phyloP scores from a whole-genome alignment of 2,113 vertebrate species.

The Halcyon senegalensis region DNA sequence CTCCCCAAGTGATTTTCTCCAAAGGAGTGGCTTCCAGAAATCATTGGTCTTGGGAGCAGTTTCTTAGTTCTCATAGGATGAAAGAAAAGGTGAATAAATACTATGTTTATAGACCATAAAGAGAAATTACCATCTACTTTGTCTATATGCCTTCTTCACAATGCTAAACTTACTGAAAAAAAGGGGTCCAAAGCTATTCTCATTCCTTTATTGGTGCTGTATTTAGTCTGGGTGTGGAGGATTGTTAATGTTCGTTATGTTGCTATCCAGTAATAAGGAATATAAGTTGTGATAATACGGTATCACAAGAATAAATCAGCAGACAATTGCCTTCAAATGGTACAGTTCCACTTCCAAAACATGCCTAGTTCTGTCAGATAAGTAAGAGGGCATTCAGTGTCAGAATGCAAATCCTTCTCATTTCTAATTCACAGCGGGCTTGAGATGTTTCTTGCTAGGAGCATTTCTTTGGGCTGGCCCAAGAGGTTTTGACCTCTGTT shows the following conservation, averaged over 20 bases:
- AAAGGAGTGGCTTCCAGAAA: not conserved
- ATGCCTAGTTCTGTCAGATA: conserved; percentile 1
- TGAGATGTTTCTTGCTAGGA: not conserved
- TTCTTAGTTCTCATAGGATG: not conserved
- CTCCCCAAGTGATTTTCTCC: not conserved
- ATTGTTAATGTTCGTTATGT: not conserved
- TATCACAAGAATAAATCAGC: not conserved
- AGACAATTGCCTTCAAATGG: conserved; percentile 24
- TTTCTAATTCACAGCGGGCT: not conserved
- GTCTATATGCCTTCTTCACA: not conserved
- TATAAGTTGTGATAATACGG: not conserved
- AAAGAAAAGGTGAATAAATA: not conserved
- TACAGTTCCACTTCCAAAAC: conserved; percentile 8
- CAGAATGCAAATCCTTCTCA: not conserved
- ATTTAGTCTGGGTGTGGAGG: not conserved
- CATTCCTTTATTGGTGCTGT: not conserved
- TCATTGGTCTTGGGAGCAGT: not conserved
- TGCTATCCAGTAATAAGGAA: not conserved
- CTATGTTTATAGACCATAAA: not conserved
- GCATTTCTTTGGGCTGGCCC: not conserved
- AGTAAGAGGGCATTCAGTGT: not conserved
- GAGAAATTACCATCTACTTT: not conserved
- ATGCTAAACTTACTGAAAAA: not conserved
- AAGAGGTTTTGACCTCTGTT: not conserved
- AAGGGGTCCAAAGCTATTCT: not conserved